Conservation (phyloP, 2,113 vertebrate species). For the Podilymbus podiceps region DNA sequence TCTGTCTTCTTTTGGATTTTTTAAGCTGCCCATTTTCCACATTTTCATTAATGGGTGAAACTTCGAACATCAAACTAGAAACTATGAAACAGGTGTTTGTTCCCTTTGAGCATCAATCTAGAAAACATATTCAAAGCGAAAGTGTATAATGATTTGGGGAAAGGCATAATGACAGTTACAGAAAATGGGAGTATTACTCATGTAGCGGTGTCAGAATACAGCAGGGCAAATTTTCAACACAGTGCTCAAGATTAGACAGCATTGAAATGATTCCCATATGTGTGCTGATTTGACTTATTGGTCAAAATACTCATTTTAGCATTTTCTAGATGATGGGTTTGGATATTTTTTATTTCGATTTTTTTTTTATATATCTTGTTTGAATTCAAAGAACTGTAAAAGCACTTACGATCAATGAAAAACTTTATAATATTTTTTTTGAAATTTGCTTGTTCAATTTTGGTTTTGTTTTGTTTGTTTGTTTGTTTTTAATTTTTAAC, state of each 20-base stretch:
- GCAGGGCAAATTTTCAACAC: background rate
- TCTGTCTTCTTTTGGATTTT: background rate
- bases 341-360: background rate
- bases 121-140: background rate
- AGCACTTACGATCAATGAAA: background rate
- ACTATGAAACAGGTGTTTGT: background rate
- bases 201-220: background rate
- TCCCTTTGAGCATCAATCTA: background rate
- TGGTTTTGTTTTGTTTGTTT: too few relatives aligned
- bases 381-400: background rate
- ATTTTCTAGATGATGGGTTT: background rate
- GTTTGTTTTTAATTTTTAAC: background rate
- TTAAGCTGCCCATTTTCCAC: background rate
- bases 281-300: background rate
- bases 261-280: background rate
- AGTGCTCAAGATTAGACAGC: background rate
- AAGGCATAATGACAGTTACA: background rate
- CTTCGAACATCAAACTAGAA: background rate
- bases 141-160: background rate
- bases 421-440: background rate
- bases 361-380: background rate
- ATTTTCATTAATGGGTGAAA: background rate
- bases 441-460: too few relatives aligned
- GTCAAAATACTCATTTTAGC: background rate
- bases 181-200: background rate